Evolutionary conservation across 2,797 vertebrate genomes (phyloP).

Genomic region (Liparis tanakae): DNA sequence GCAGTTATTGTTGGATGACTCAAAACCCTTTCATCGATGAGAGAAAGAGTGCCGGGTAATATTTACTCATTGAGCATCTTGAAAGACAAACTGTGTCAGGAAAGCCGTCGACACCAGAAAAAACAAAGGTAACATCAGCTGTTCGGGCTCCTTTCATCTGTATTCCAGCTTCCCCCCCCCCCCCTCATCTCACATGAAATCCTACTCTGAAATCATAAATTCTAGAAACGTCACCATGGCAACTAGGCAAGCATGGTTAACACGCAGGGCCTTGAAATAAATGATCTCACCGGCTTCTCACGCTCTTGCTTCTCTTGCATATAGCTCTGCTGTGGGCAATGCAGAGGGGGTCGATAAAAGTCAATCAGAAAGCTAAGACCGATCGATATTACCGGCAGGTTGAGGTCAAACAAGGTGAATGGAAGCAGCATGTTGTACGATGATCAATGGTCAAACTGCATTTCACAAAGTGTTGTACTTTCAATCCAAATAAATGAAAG

Average conservation of each 20-base stretch:
- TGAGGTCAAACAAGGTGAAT: conserved; percentile 61
- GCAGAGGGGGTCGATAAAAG: background rate
- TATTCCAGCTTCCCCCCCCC: conserved; percentile 75
- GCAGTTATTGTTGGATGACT: background rate
- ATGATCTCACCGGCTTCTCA: conserved; percentile 45
- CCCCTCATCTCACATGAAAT: conserved; percentile 77
- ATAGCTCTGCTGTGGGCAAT: conserved; percentile 8
- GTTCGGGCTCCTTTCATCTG: conserved; percentile 67
- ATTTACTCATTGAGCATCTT: background rate
- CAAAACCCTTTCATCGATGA: background rate
- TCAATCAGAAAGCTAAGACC: conserved; percentile 24
- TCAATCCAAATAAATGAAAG: background rate
- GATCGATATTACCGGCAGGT: conserved; percentile 23
- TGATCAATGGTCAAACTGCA: background rate
- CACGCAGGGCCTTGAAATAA: conserved; percentile 51
- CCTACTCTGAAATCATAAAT: conserved; percentile 77
- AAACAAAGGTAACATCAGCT: conserved; percentile 62
- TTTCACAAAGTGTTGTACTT: background rate
- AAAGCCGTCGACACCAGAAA: conserved; percentile 22
- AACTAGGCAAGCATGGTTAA: conserved; percentile 78
- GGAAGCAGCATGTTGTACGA: background rate
- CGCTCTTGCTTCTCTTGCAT: background rate
- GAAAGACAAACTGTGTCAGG: background rate
- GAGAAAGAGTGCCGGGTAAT: background rate
- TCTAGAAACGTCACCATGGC: conserved; percentile 78